Evolutionary conservation across 2,113 vertebrate species (phyloP), one percentile per base, ranked within the genome.

Genomic region (Bothrops jararaca): DNA sequence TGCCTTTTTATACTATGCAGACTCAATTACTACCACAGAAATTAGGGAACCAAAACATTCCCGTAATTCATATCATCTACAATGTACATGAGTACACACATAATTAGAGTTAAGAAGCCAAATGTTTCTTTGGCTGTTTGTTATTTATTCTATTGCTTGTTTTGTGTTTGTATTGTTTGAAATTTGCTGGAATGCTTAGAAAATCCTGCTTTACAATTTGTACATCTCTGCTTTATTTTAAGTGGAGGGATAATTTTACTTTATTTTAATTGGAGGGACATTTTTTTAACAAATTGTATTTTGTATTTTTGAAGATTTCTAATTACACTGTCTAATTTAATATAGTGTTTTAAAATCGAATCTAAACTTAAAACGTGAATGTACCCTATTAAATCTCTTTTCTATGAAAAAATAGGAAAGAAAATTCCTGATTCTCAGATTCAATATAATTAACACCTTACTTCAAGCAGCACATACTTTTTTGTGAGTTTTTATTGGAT

Each of bases 71-170:
- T 94, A 50, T 2, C 50, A 24, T 3, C 87, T 91, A 56, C 26
- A 23, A 22, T 20, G 52, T 29, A 29, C 15, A 52, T 22, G 18
- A 22, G 23, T 23, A 1, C 5, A n/a, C 89, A 89, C 20, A 60
- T 96, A 92, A 92, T 91, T 93, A 93, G 22, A 88, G 29, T 94
- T 86, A 91, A 94, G 58, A 88, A 91, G 56, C 20, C 60, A 94
- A 6, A 69, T 90, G 54, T 86, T 96, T 94, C 64, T 58, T 42
- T 90, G 93, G 34, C 74, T 60, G 92, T 93, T 90, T 93, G 56
- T 69, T 94, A 89, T 3, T 88, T 93, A 89, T 1, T 92, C 56
- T 18, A 90, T 91, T 88, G 48, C 34, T 93, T 93, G 52, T 74
- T 80, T 90, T 92, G 42, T 64, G 80, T 93, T 42, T 50, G 12